A percentile compares a stretch with the other conserved stretches of the same genome.
Evolutionary conservation across 2,797 vertebrate genomes (phyloP).

Genomic region (Cyclopterus lumpus): DNA sequence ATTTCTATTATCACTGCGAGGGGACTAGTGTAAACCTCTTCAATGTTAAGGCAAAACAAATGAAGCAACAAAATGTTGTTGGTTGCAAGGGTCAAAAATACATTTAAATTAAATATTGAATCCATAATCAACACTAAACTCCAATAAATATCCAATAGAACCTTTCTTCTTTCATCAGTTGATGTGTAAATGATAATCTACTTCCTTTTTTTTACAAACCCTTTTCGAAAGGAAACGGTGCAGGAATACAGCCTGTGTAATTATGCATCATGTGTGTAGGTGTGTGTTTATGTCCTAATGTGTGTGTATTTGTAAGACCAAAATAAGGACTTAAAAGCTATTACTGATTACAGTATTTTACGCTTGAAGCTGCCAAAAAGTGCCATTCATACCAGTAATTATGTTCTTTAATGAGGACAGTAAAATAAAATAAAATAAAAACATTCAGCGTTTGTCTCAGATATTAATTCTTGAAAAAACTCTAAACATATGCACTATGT

Average conservation of each 20-base stretch:
- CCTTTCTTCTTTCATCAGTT: neutral
- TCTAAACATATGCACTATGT: neutral
- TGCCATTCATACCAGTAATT: constrained; percentile 19
- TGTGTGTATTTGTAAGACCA: neutral
- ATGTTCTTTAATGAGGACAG: constrained; percentile 10
- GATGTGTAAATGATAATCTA: neutral
- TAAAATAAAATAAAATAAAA: neutral
- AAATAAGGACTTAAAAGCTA: constrained; percentile 3
- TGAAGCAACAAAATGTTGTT: neutral
- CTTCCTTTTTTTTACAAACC: neutral
- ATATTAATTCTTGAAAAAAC: neutral
- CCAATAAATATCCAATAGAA: neutral
- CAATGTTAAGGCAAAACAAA: neutral
- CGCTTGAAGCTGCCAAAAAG: constrained; percentile 14
- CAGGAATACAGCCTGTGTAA: neutral
- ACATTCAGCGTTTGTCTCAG: neutral
- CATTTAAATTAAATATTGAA: neutral
- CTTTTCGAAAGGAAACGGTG: neutral
- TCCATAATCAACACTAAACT: neutral
- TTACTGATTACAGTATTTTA: constrained; percentile 3
- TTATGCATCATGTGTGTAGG: constrained; percentile 10
- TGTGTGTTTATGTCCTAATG: constrained; percentile 1
- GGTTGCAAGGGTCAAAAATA: neutral
- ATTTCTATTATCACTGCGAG: neutral
- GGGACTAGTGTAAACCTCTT: neutral